Base-by-base conservation (phyloP, 2,888 invertebrate genomes). In the Teleiodes luculella region DNA sequence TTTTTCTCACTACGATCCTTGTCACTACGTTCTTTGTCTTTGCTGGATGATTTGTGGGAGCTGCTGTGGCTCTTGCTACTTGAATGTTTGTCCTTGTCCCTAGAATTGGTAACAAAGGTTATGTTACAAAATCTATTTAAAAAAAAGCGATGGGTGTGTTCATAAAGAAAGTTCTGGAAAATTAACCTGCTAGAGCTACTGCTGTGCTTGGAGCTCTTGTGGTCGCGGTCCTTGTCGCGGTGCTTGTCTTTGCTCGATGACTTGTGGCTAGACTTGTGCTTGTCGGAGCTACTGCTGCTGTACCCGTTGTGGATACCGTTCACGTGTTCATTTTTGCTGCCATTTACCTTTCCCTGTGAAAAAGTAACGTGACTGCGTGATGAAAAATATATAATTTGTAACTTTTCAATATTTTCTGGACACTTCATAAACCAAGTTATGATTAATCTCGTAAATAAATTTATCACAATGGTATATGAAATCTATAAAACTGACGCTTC, bases 271-370 rank as follows among this genome's bases (percentile, higher is more conserved):
- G 92, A 83, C 82, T 90, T 82, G 83, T 92, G 80, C 78, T 90
- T 90, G 55, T 88, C 85, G 57, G 91, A 85, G 70, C 6, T 24
- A 24, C 83, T 82, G 76, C 83, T 83, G 76, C 68, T 76, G 79
- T 94, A 95, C 53, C 96, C 96, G 86, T 96, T 95, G 72, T 94
- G 94, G 74, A 95, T 88, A 57, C 96, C 96, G 89, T 96, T 96
- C 86, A 95, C 90, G 87, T 93, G 92, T 80, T 90, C 90, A 76
- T 72, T 86, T 80, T 86, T 90, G 80, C 83, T 86, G 60, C 91
- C 91, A 75, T 91, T 91, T 80, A 90, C 85, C 72, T 87, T 88
- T 74, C 81, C 82, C 90, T 89, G 81, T 56, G 70, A 76, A 53
- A 58, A 49, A 57, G 61, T 47, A 61, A 57, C 52, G 56, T 48